Evolutionary conservation across 1,140 invertebrate genomes (phyloP), one percentile per base, ranked within the genome.

Genomic region (Apolygus lucorum): DNA sequence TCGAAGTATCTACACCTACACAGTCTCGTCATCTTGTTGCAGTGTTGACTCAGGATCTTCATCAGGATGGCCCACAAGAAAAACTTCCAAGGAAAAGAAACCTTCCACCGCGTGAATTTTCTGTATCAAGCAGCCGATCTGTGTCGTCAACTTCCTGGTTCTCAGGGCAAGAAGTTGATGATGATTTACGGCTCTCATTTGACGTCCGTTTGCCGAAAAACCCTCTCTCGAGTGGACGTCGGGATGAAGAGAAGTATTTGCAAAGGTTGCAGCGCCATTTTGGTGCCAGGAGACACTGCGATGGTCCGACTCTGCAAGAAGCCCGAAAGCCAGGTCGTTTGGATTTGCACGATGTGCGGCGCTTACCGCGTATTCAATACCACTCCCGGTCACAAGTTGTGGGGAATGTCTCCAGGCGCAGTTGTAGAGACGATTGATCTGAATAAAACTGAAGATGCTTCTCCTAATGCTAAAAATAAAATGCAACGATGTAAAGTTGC

Each of bases 171-270:
- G 25, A 69, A 42, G 54, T 63, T 54, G 49, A 73, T 42, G 52
- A 70, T 67, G 67, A 68, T 74, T 63, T 75, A 75, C 66, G 69
- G 72, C 17, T 70, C 68, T 21, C 65, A 75, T 27, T 49, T 74
- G 11, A 65, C 65, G 42, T 71, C 68, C 26, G 59, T 74, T 13
- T 69, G 67, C 1, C 71, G 72, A 63, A 75, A 75, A 72, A 69
- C 68, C 24, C 52, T 69, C 42, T 28, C 69, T 17, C 49, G 70
- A 49, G 66, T 74, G 24, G 74, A 74, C 28, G 72, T 70, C 28
- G 67, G 70, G 66, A 67, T 76, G 13, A 76, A 76, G 62, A 71
- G 75, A 28, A 75, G 67, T 27, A 28, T 76, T 26, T 76, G 75
- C 54, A 76, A 76, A 70, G 69, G 72, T 42, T 76, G 75, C 64